Conservation (phyloP, 2,113 vertebrate species). For the Hypanus sabinus region DNA sequence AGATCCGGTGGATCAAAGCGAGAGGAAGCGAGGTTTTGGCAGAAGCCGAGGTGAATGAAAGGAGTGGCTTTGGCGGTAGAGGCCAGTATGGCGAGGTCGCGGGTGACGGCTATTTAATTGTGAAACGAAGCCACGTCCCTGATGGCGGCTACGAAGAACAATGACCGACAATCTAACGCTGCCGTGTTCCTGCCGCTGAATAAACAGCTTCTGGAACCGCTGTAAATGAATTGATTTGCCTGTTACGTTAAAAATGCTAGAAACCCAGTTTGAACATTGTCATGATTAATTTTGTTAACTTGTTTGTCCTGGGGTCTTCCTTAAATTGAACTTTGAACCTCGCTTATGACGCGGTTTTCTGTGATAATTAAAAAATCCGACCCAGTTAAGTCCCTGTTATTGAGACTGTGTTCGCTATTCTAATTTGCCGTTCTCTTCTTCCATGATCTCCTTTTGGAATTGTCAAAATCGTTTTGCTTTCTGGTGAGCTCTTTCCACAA, state of each 20-base stretch:
- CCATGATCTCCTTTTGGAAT: slow-evolving; percentile 11
- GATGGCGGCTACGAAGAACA: background rate
- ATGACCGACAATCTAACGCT: background rate
- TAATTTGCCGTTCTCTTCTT: background rate
- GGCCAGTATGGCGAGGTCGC: background rate
- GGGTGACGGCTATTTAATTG: background rate
- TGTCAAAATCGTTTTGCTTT: slow-evolving; percentile 32
- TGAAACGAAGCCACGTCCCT: background rate
- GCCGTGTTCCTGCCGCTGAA: background rate
- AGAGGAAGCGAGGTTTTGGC: background rate
- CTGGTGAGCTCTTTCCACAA: slow-evolving; percentile 29
- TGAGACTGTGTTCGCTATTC: background rate
- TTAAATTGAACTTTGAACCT: background rate
- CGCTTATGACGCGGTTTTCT: background rate
- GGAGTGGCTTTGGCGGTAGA: background rate
- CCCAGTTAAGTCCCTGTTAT: background rate
- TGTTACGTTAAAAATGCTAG: slow-evolving; percentile 12
- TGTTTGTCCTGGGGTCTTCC: background rate
- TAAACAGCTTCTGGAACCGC: background rate
- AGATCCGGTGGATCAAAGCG: background rate
- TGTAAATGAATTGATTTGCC: slow-evolving; percentile 3
- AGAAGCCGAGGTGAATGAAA: background rate
- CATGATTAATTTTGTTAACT: slow-evolving; percentile 9
- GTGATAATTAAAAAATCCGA: background rate
- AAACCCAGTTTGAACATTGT: slow-evolving; percentile 13